These are phyloP conservation scores for Sinonovacula constricta DNA, from an alignment of 1,140 invertebrate species.

Conservation along the genomic window DNA sequence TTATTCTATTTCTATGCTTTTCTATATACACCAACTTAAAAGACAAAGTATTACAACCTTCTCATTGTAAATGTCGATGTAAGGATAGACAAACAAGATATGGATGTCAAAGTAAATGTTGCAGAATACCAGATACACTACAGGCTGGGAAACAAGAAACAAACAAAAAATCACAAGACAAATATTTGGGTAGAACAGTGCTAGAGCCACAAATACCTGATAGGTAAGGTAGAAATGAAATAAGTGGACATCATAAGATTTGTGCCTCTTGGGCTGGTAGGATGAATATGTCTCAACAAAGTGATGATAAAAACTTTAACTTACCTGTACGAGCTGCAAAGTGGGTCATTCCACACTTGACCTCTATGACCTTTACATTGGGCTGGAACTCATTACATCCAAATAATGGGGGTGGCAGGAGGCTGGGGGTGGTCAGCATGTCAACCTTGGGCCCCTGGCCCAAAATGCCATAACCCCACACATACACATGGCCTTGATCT, in stretches of 20 bases:
- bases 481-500: conserved; percentile 86
- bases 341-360: conserved; percentile 86
- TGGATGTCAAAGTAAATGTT: too few relatives aligned
- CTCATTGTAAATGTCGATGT: too few relatives aligned
- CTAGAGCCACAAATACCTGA: too few relatives aligned
- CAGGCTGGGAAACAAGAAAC: too few relatives aligned
- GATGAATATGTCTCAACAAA: too few relatives aligned
- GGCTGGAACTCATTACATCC: conserved; percentile 90
- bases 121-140: too few relatives aligned
- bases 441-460: conserved; percentile 90
- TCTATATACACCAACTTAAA: too few relatives aligned
- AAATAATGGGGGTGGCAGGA: conserved; percentile 89
- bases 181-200: too few relatives aligned
- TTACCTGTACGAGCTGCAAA: conserved; percentile 86
- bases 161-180: too few relatives aligned
- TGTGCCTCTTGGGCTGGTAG: not conserved
- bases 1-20: too few relatives aligned
- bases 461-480: conserved; percentile 95
- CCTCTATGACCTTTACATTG: conserved; percentile 81
- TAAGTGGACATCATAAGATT: not conserved
- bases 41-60: too few relatives aligned
- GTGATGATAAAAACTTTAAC: conserved; percentile 32
- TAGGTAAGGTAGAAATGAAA: not conserved
- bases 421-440: conserved; percentile 83
- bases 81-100: too few relatives aligned